Evolutionary conservation across 1,140 invertebrate species (phyloP).

Genomic region (Asbolus verrucosus): DNA sequence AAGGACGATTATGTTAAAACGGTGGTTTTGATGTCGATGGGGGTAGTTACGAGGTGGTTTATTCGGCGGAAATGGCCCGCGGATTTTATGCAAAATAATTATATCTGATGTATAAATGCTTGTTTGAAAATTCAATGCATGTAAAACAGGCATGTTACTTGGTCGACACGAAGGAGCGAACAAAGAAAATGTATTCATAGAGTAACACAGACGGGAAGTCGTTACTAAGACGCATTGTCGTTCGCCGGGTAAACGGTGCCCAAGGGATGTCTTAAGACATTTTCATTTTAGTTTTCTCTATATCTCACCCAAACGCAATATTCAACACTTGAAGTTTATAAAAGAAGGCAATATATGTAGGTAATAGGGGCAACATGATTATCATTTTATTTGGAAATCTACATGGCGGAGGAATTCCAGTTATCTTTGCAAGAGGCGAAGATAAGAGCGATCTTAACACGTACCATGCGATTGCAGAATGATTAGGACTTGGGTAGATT

Average conservation of each 20-base stretch:
- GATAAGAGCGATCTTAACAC: too few relatives aligned
- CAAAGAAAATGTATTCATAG: conserved; percentile 63
- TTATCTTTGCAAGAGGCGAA: too few relatives aligned
- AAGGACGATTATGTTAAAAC: background rate
- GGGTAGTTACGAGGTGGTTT: conserved; percentile 13
- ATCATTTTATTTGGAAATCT: conserved; percentile 30
- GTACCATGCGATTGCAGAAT: too few relatives aligned
- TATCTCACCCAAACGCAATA: conserved; percentile 53
- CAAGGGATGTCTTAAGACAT: conserved; percentile 60
- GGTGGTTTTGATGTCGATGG: background rate
- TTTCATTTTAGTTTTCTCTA: conserved; percentile 63
- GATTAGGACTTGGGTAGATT: too few relatives aligned
- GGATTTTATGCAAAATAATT: conserved; percentile 40
- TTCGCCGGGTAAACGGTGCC: conserved; percentile 58
- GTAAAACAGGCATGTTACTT: conserved; percentile 57
- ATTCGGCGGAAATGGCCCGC: background rate
- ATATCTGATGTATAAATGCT: conserved; percentile 43
- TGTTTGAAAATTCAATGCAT: conserved; percentile 62
- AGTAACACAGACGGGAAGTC: conserved; percentile 62
- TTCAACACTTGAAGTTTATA: conserved; percentile 49
- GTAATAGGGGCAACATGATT: conserved; percentile 34
- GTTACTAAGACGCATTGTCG: conserved; percentile 63
- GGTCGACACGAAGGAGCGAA: conserved; percentile 54
- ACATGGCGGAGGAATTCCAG: too few relatives aligned
- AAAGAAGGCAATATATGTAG: conserved; percentile 41